Percentiles rank a stretch among this genome's conserved stretches.
phyloP scores from a whole-genome alignment of 2,113 vertebrate species.

The Ibidorhyncha struthersii region DNA sequence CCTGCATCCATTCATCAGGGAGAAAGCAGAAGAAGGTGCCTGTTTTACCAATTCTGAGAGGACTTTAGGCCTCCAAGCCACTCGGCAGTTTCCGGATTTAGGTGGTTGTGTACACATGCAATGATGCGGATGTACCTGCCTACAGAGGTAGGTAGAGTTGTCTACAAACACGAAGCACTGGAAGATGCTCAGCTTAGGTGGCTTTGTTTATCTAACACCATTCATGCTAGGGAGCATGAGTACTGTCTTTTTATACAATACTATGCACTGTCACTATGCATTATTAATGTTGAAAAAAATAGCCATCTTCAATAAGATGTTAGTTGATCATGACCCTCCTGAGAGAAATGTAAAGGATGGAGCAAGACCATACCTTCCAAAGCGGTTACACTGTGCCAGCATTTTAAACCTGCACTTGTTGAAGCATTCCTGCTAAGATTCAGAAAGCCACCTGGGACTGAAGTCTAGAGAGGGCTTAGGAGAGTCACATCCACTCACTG shows the following conservation, averaged over 20 bases:
- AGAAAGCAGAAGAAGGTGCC: background rate
- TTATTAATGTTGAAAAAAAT: background rate
- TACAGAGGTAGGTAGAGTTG: background rate
- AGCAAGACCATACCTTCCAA: background rate
- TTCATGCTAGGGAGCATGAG: background rate
- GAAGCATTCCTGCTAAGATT: background rate
- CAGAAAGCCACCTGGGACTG: fast-evolving
- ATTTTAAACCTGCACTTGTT: background rate
- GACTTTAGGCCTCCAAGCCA: background rate
- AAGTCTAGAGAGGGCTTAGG: background rate
- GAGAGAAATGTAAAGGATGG: background rate
- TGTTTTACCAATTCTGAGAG: background rate
- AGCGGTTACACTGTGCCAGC: background rate
- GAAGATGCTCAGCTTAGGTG: background rate
- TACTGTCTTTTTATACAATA: background rate
- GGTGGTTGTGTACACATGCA: background rate
- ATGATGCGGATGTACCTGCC: background rate
- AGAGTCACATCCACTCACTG: background rate
- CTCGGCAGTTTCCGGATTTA: background rate
- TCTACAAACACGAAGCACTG: background rate
- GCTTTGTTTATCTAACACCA: background rate
- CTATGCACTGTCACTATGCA: fast-evolving
- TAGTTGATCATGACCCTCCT: background rate
- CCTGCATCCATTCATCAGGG: background rate
- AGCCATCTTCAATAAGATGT: background rate